A percentile compares a stretch with the other conserved stretches of the same genome.
These are phyloP conservation scores for Oncorhynchus mykiss DNA, from an alignment of 2,113 vertebrate species.

Conservation along the genomic window DNA sequence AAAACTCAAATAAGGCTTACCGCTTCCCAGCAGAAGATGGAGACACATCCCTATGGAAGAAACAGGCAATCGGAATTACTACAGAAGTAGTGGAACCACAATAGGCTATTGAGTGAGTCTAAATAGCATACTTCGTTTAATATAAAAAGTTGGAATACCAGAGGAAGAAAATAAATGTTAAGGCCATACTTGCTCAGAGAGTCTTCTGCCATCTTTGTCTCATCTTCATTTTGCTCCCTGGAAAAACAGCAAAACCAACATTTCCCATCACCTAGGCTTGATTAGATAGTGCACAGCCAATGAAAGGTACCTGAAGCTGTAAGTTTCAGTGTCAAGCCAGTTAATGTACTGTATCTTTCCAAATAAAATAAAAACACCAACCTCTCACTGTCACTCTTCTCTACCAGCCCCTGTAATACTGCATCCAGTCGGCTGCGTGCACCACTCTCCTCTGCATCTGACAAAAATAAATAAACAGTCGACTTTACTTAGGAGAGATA, in stretches of 20 bases:
- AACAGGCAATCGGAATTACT: neutral
- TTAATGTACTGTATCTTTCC: too few species aligned
- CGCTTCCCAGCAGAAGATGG: conserved; percentile 80
- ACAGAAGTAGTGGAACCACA: neutral
- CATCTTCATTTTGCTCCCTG: conserved; percentile 86
- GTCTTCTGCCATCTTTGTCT: conserved; percentile 78
- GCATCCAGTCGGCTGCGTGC: conserved; percentile 76
- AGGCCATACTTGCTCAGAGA: conserved; percentile 81
- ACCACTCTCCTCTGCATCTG: conserved; percentile 68
- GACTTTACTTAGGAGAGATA: neutral
- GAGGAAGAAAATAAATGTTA: too few species aligned
- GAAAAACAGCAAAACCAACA: conserved; percentile 15
- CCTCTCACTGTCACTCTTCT: conserved; percentile 79
- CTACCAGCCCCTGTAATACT: conserved; percentile 77
- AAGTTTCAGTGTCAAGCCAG: too few species aligned
- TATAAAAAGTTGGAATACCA: neutral
- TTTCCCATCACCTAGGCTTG: neutral
- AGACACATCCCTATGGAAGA: conserved; percentile 74
- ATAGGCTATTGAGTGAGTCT: too few species aligned
- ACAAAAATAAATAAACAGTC: neutral
- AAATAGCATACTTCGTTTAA: neutral
- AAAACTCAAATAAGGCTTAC: conserved; percentile 52
- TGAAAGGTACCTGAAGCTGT: too few species aligned
- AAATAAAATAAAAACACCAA: conserved; percentile 28
- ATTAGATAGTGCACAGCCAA: neutral